Evolutionary conservation across 1,140 invertebrate genomes (phyloP).

Genomic region (Lordiphosa stackelbergi): DNA sequence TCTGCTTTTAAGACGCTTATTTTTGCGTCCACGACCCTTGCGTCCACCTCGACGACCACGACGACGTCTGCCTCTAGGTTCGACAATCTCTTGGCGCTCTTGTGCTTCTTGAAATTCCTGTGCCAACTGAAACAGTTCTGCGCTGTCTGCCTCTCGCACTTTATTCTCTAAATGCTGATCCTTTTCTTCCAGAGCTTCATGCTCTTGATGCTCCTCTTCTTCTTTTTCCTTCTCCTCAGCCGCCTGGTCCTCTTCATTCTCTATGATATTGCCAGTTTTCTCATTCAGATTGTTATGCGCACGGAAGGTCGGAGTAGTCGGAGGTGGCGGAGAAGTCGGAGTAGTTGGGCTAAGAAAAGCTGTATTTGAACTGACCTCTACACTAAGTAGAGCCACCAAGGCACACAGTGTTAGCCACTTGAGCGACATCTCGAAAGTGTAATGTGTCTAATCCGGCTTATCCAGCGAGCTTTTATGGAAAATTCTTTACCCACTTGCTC

Average conservation of each 20-base stretch:
- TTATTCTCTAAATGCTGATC: conserved; percentile 30
- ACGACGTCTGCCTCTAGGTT: not conserved
- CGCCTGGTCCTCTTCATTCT: conserved; percentile 40
- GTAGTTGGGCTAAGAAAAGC: no score
- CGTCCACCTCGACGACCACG: conserved; percentile 11
- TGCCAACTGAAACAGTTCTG: conserved; percentile 7
- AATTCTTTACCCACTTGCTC: conserved; percentile 4
- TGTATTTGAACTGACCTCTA: not conserved
- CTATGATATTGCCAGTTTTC: conserved; percentile 40
- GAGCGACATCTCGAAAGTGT: conserved; percentile 39
- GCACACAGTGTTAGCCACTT: conserved; percentile 49
- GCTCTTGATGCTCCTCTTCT: conserved; percentile 29
- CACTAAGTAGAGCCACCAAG: conserved; percentile 38
- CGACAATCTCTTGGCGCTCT: not conserved
- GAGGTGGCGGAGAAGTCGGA: no score
- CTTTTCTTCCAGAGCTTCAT: conserved; percentile 14
- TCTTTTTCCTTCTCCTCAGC: conserved; percentile 15
- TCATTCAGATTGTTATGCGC: conserved; percentile 36
- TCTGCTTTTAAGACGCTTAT: conserved; percentile 1
- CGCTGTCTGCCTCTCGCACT: conserved; percentile 18
- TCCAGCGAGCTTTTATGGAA: conserved; percentile 43
- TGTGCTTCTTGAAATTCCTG: conserved; percentile 7
- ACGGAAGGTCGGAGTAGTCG: conserved; percentile 7
- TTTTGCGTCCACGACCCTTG: conserved; percentile 24
- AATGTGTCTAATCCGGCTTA: conserved; percentile 28